A percentile compares a stretch with the other conserved stretches of the same genome.
Evolutionary conservation across 1,140 invertebrate genomes (phyloP).

Genomic region (Drosophila tsacasi): DNA sequence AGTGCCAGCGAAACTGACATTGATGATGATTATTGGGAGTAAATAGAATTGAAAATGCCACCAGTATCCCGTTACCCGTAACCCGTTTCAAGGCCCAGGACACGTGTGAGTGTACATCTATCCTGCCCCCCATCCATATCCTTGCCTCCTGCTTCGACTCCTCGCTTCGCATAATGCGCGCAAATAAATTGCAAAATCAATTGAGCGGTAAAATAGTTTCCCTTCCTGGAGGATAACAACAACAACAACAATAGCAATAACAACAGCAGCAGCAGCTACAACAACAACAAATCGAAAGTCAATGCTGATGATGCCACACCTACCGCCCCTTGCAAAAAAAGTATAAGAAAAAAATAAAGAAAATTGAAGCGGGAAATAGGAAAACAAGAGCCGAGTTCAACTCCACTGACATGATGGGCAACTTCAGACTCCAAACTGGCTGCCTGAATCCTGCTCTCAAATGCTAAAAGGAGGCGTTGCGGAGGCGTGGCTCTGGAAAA

Average conservation of each 20-base stretch:
- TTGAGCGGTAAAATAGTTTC: conserved; percentile 85
- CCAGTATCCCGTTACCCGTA: conserved; percentile 5
- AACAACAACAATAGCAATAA: conserved; percentile 44
- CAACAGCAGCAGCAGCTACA: conserved; percentile 27
- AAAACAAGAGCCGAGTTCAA: conserved; percentile 7
- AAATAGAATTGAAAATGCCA: conserved; percentile 84
- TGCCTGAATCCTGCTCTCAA: not conserved
- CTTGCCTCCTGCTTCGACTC: not conserved
- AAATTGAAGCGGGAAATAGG: conserved; percentile 32
- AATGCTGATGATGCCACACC: conserved; percentile 23
- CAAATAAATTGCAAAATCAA: conserved; percentile 85
- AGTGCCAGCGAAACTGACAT: conserved; percentile 81
- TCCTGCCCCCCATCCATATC: not conserved
- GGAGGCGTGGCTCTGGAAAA: conserved; percentile 9
- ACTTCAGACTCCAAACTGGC: conserved; percentile 6
- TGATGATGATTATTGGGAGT: conserved; percentile 85
- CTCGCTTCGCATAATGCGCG: conserved; percentile 71
- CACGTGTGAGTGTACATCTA: conserved; percentile 56
- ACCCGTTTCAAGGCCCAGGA: conserved; percentile 50
- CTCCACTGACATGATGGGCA: conserved; percentile 23
- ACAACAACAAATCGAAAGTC: conserved; percentile 56
- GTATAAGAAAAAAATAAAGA: conserved; percentile 3
- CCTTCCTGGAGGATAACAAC: conserved; percentile 39
- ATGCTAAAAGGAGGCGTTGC: conserved; percentile 5
- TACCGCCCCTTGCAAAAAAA: not conserved